Evolutionary conservation across 2,888 invertebrate species (phyloP).

Genomic region (Sipha maydis): DNA sequence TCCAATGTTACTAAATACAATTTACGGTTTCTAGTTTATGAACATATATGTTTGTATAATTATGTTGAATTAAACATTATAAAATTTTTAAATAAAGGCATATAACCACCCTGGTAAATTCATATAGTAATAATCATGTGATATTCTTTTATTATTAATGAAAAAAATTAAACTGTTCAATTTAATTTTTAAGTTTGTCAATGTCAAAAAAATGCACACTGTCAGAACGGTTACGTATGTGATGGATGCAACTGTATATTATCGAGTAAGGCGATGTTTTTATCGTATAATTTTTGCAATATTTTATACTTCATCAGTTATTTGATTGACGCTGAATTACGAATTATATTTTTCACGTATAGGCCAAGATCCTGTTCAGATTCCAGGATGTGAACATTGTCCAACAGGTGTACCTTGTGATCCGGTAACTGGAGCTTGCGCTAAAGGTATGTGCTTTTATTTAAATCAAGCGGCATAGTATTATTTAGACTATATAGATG

Average conservation of each 20-base stretch:
- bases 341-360: background rate
- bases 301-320: background rate
- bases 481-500: slow-evolving; percentile 61
- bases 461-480: background rate
- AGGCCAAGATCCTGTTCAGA: slow-evolving; percentile 62
- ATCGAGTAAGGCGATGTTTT: slow-evolving; percentile 35
- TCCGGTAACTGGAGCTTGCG: slow-evolving; percentile 82
- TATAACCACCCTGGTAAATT: background rate
- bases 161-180: background rate
- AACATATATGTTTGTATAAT: background rate
- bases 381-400: slow-evolving; percentile 77
- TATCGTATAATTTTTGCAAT: background rate
- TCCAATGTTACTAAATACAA: slow-evolving; percentile 20
- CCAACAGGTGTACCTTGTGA: slow-evolving; percentile 82
- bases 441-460: slow-evolving; percentile 75
- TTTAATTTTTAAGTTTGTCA: slow-evolving; percentile 73
- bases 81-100: background rate
- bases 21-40: background rate
- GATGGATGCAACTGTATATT: slow-evolving; percentile 76
- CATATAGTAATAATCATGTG: too few relatives aligned
- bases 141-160: too few relatives aligned
- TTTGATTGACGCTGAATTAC: background rate
- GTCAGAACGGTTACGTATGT: slow-evolving; percentile 73
- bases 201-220: slow-evolving; percentile 77
- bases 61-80: background rate